Evolutionary conservation across 2,797 vertebrate species (phyloP).

Genomic region (Myotis daubentonii): DNA sequence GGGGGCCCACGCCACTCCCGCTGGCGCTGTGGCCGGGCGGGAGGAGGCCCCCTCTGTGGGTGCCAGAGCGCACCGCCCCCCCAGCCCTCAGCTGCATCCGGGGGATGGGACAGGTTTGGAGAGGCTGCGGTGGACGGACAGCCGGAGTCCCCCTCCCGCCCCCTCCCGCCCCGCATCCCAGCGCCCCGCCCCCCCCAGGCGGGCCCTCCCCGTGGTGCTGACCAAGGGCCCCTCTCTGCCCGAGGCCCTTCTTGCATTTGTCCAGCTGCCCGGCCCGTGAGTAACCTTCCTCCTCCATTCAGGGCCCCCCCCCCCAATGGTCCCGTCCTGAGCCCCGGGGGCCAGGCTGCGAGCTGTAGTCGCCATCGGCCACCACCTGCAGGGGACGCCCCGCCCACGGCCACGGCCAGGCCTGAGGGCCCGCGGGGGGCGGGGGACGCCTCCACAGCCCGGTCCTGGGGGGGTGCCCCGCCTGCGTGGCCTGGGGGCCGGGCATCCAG

Average conservation of each 20-base stretch:
- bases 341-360: no score
- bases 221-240: neutral
- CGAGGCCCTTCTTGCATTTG: neutral
- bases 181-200: neutral
- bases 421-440: no score
- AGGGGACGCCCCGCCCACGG: no score
- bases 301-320: rapidly evolving
- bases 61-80: neutral
- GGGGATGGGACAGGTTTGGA: neutral
- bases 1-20: neutral
- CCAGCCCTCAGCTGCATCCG: neutral
- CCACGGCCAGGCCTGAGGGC: no score
- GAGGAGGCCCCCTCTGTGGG: no score
- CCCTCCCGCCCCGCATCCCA: neutral
- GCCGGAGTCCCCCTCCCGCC: neutral
- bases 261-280: neutral
- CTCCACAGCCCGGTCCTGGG: no score
- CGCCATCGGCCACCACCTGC: no score
- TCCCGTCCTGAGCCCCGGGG: no score
- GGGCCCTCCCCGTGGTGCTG: neutral
- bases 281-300: no score
- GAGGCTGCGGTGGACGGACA: no score
- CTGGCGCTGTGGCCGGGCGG: neutral
- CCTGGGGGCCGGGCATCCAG: no score
- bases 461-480: no score